These are phyloP conservation scores for Drosophila greeni DNA, from an alignment of 2,888 invertebrate genomes.

Conservation along the genomic window DNA sequence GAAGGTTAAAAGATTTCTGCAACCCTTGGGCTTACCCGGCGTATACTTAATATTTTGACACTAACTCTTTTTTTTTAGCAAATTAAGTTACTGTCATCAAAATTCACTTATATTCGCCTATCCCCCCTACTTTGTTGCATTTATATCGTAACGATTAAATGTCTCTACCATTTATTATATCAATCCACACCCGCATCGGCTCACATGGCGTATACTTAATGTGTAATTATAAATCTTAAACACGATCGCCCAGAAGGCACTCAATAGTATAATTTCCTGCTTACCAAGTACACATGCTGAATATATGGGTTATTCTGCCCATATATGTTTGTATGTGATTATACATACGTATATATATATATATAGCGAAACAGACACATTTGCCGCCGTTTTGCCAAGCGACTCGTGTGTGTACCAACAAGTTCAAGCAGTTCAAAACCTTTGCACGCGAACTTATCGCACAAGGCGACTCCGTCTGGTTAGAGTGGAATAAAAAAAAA, in stretches of 20 bases:
- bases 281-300: slow-evolving; percentile 14
- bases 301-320: slow-evolving; percentile 22
- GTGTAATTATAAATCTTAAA: slow-evolving; percentile 36
- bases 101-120: not conserved
- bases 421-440: slow-evolving; percentile 72
- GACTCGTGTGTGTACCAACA: slow-evolving; percentile 41
- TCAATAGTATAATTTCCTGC: slow-evolving; percentile 50
- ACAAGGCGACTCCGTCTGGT: slow-evolving; percentile 48
- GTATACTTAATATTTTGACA: slow-evolving; percentile 54
- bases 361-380: slow-evolving; percentile 27
- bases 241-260: slow-evolving; percentile 44
- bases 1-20: slow-evolving; percentile 44
- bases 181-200: slow-evolving; percentile 15
- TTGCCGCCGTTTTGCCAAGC: slow-evolving; percentile 28
- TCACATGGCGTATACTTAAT: slow-evolving; percentile 38
- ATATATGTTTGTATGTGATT: slow-evolving; percentile 1
- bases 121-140: not conserved
- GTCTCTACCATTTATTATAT: not conserved
- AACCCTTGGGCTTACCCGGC: slow-evolving; percentile 58
- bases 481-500: slow-evolving; percentile 48
- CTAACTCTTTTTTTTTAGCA: not conserved
- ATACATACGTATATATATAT: not conserved
- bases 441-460: slow-evolving; percentile 73
- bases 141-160: not conserved
- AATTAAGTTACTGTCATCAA: not conserved